phyloP scores from a whole-genome alignment of 1,140 invertebrate genomes.

The Panagrolaimus sp. region DNA sequence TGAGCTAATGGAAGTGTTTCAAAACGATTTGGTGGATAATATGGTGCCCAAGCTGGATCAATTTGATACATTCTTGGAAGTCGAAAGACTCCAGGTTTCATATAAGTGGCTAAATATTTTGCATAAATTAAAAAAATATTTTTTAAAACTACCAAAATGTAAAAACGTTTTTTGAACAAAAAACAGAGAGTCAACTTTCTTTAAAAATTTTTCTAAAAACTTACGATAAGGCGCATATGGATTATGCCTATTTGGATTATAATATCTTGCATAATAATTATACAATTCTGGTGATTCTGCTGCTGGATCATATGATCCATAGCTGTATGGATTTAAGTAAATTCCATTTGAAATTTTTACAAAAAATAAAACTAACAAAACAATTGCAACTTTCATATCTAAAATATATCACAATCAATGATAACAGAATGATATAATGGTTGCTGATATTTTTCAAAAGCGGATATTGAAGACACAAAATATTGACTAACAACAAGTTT shows the following conservation, averaged over 20 bases:
- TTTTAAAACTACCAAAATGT: too few relatives aligned
- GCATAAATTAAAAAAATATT: not conserved
- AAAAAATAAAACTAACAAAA: not conserved
- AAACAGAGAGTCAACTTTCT: too few relatives aligned
- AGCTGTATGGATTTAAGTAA: not conserved
- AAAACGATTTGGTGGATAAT: not conserved
- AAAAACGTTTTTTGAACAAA: too few relatives aligned
- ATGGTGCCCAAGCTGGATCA: not conserved
- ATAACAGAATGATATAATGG: too few relatives aligned
- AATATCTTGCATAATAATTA: conserved; percentile 10
- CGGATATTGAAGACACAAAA: too few relatives aligned
- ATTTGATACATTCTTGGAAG: conserved; percentile 9
- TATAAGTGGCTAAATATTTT: not conserved
- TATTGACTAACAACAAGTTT: too few relatives aligned
- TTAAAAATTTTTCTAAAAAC: not conserved
- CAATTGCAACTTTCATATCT: too few relatives aligned
- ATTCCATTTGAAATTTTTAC: not conserved
- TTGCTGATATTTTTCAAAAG: too few relatives aligned
- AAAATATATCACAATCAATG: too few relatives aligned
- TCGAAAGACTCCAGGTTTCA: not conserved
- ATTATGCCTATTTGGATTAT: conserved; percentile 9
- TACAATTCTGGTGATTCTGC: not conserved
- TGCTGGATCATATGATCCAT: not conserved
- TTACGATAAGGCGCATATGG: conserved; percentile 12
- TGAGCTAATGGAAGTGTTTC: not conserved